Percentiles rank a stretch among this genome's conserved stretches.
Conservation (phyloP, 2,113 vertebrate genomes). For the Periophthalmus modestus region DNA sequence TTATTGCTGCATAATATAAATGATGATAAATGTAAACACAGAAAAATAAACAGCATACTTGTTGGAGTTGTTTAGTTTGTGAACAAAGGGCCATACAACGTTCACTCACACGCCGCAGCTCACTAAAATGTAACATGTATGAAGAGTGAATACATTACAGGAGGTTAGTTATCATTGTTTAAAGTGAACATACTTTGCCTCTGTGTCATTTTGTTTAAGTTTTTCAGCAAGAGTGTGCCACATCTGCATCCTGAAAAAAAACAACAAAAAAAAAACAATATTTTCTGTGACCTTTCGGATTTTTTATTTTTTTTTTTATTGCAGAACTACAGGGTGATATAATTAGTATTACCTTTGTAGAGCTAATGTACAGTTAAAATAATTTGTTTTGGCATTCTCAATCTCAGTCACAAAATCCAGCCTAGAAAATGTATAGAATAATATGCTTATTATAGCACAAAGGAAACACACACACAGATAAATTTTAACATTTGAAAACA, state of each 20-base stretch:
- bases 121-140: conserved; percentile 39
- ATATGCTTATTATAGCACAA: not conserved
- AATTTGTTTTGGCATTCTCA: conserved; percentile 62
- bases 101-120: conserved; percentile 59
- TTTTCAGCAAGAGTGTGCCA: conserved; percentile 73
- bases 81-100: conserved; percentile 65
- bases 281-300: not conserved
- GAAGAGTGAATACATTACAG: not conserved
- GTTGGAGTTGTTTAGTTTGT: conserved; percentile 63
- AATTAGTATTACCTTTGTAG: conserved; percentile 69
- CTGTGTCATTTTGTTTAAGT: conserved; percentile 60
- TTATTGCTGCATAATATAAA: not conserved
- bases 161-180: not conserved
- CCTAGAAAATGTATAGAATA: conserved; percentile 41
- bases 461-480: not conserved
- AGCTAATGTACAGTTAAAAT: conserved; percentile 73
- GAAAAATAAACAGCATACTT: conserved; percentile 45
- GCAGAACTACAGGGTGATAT: not conserved
- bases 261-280: not conserved
- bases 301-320: not conserved
- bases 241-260: conserved; percentile 77
- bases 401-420: conserved; percentile 67
- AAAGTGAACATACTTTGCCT: conserved; percentile 62
- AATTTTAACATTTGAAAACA: not conserved
- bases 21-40: not conserved